A percentile compares a stretch with the other conserved stretches of the same genome.
Evolutionary conservation across 2,113 vertebrate genomes (phyloP).

Genomic region (Ascaphus truei): DNA sequence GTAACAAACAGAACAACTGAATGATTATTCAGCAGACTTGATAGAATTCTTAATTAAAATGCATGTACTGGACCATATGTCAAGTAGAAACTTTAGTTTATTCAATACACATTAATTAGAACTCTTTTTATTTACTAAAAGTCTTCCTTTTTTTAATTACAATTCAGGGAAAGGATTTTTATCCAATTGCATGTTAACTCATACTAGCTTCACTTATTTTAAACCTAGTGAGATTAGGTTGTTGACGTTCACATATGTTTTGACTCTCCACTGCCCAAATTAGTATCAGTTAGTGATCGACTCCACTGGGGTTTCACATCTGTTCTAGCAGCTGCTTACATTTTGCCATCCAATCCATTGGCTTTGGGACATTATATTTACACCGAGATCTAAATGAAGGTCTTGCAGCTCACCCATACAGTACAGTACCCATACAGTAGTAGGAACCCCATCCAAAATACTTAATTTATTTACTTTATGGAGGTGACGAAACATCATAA

Average conservation of each 20-base stretch:
- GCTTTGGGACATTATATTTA: neutral
- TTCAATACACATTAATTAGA: slow-evolving; percentile 31
- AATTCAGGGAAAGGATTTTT: slow-evolving; percentile 12
- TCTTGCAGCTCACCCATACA: neutral
- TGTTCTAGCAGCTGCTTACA: slow-evolving; percentile 17
- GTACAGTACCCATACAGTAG: neutral
- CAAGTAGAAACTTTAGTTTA: slow-evolving; percentile 27
- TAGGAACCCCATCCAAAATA: no score
- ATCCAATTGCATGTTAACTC: slow-evolving; percentile 12
- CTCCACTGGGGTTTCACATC: neutral
- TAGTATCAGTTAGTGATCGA: neutral
- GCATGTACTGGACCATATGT: slow-evolving; percentile 20
- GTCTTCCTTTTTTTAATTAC: slow-evolving; percentile 16
- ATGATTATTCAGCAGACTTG: slow-evolving; percentile 31
- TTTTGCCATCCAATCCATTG: neutral
- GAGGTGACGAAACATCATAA: neutral
- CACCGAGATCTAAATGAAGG: neutral
- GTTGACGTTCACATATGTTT: slow-evolving; percentile 2
- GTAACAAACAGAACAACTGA: slow-evolving; percentile 3
- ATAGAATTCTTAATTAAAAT: slow-evolving; percentile 27
- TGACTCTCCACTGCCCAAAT: neutral
- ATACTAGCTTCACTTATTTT: neutral
- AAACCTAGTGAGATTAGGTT: neutral
- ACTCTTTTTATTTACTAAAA: slow-evolving; percentile 25
- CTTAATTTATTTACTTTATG: no score